These are phyloP conservation scores for Micronycteris hirsuta DNA, from an alignment of 2,113 vertebrate genomes.

Conservation along the genomic window DNA sequence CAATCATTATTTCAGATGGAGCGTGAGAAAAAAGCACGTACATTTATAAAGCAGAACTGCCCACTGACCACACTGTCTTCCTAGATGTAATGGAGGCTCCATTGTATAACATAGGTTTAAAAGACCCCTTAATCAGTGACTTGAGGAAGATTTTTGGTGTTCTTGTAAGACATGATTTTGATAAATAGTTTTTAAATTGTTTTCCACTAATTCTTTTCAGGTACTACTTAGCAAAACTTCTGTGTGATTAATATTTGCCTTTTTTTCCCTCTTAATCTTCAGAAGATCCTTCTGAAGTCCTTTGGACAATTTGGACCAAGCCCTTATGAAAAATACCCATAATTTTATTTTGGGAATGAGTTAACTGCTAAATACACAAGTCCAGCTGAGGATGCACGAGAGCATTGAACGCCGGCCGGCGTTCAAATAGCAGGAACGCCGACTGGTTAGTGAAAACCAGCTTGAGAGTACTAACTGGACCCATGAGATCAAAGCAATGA, in stretches of 20 bases:
- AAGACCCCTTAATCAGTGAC: not conserved
- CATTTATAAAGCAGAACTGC: not conserved
- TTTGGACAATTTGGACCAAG: constrained; percentile 13
- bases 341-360: not conserved
- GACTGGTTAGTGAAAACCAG: not conserved
- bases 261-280: not conserved
- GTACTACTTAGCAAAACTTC: not conserved
- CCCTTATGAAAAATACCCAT: not conserved
- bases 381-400: not conserved
- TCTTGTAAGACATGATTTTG: not conserved
- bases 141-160: not conserved
- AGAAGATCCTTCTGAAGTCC: constrained; percentile 30
- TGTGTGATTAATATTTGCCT: constrained; percentile 1
- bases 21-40: not conserved
- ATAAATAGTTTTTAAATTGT: not conserved
- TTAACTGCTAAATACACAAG: not conserved
- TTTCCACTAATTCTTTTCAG: not conserved
- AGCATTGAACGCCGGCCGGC: no score
- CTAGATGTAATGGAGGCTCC: not conserved
- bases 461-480: not conserved
- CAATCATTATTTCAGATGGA: constrained; percentile 36
- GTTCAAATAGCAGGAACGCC: not conserved
- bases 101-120: not conserved
- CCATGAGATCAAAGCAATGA: not conserved
- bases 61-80: not conserved